phyloP scores from a whole-genome alignment of 2,888 invertebrate species.

The Xestia ashworthii region DNA sequence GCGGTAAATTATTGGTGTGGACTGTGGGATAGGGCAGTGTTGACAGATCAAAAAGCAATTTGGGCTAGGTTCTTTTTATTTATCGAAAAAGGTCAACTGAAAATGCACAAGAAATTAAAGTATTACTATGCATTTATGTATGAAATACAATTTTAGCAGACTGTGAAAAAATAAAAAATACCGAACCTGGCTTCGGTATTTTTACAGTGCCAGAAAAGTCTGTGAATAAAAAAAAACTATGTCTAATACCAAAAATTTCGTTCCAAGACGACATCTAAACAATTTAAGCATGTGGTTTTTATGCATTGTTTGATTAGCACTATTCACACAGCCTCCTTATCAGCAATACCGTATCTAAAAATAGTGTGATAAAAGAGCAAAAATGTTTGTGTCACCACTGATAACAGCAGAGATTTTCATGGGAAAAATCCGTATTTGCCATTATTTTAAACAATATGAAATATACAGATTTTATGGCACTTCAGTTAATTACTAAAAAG shows the following conservation, averaged over 20 bases:
- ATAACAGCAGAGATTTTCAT: conserved; percentile 49
- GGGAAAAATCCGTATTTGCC: conserved; percentile 48
- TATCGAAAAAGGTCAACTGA: not conserved
- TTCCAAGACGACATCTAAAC: not conserved
- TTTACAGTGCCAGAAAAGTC: not conserved
- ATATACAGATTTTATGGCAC: not conserved
- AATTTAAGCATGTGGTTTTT: conserved; percentile 34
- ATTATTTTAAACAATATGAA: not conserved
- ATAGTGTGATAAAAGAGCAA: conserved; percentile 53
- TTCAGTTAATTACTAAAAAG: conserved; percentile 3
- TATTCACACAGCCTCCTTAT: conserved; percentile 50
- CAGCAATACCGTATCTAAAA: conserved; percentile 55
- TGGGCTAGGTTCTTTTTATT: not conserved
- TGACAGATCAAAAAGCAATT: conserved; percentile 25
- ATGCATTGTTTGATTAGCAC: conserved; percentile 38
- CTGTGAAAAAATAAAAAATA: not conserved
- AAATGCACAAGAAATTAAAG: conserved; percentile 1
- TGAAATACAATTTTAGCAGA: not conserved
- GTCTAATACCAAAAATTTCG: not conserved
- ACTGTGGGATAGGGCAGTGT: conserved; percentile 12
- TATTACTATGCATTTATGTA: too few species aligned
- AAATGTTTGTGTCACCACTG: conserved; percentile 46
- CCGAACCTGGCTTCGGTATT: too few species aligned
- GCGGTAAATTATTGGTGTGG: conserved; percentile 25
- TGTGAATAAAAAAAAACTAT: conserved; percentile 3